A percentile compares a stretch with the other conserved stretches of the same genome.
Conservation (phyloP, 1,140 invertebrate species). For the Venustaconcha ellipsiformis region DNA sequence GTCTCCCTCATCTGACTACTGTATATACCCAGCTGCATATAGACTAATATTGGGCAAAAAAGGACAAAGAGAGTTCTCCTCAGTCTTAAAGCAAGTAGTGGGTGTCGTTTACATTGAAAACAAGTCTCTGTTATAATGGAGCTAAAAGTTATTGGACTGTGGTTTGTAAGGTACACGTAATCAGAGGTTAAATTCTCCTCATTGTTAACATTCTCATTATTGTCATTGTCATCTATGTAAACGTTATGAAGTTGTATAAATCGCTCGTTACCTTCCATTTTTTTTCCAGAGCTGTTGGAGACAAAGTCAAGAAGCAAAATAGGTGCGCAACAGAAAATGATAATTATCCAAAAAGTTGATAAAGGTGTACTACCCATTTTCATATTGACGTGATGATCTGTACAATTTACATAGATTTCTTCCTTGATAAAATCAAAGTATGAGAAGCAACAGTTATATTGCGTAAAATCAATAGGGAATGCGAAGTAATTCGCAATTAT, state of each 20-base stretch:
- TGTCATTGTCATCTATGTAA: neutral
- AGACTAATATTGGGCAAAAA: conserved; percentile 11
- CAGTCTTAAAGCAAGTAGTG: conserved; percentile 9
- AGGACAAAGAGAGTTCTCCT: conserved; percentile 10
- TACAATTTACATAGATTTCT: conserved; percentile 1
- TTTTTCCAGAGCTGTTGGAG: neutral
- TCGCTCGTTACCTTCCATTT: no score
- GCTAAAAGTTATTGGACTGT: no score
- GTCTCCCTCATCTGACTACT: neutral
- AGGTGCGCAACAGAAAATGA: conserved; percentile 15
- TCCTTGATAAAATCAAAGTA: neutral
- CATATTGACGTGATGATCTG: neutral
- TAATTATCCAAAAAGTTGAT: conserved; percentile 4
- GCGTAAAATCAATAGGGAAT: conserved; percentile 8
- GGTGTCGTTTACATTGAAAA: conserved; percentile 11
- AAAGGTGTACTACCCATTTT: neutral
- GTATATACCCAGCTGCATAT: conserved; percentile 11
- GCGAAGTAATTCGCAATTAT: conserved; percentile 9
- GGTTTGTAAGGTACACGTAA: conserved; percentile 1
- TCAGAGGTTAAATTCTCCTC: conserved; percentile 8
- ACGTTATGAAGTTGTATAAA: neutral
- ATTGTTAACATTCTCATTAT: neutral
- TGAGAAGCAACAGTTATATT: conserved; percentile 17
- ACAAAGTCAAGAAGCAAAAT: neutral
- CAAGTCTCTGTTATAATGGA: conserved; percentile 2